phyloP scores from a whole-genome alignment of 2,797 vertebrate genomes.

The Urophycis tenuis region DNA sequence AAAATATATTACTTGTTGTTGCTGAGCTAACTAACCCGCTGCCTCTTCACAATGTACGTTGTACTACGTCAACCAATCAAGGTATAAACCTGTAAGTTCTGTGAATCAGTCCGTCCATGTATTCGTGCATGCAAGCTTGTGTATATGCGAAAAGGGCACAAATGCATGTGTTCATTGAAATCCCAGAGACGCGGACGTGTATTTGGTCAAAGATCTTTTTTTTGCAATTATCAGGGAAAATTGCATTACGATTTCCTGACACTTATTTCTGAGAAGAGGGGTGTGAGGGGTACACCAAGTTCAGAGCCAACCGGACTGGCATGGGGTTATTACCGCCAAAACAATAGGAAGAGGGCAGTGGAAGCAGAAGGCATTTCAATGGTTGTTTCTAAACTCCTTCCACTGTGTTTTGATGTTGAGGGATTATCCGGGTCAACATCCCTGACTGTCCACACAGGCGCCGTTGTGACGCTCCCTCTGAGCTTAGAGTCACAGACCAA shows the following conservation, averaged over 20 bases:
- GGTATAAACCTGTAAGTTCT: background rate
- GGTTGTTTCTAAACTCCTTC: constrained; percentile 14
- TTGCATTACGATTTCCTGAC: background rate
- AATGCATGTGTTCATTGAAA: constrained; percentile 3
- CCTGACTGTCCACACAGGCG: constrained; percentile 54
- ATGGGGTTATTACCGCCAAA: constrained; percentile 31
- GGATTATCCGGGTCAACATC: constrained; percentile 55
- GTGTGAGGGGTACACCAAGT: constrained; percentile 31
- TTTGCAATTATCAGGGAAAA: background rate
- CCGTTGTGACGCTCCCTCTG: constrained; percentile 47
- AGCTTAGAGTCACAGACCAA: constrained; percentile 31
- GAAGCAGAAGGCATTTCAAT: constrained; percentile 27
- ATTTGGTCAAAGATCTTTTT: constrained; percentile 21
- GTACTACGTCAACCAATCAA: no score
- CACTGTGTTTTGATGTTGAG: constrained; percentile 35
- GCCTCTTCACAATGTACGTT: background rate
- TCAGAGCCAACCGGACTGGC: constrained; percentile 32
- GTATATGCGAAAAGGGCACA: background rate
- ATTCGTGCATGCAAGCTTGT: background rate
- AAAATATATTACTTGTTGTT: background rate
- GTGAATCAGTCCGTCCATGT: background rate
- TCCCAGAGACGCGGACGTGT: constrained; percentile 21
- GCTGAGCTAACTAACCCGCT: background rate
- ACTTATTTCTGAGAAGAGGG: constrained; percentile 23
- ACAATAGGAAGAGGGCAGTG: constrained; percentile 13